Evolutionary conservation across 2,113 vertebrate genomes (phyloP), one percentile per base, ranked within the genome.

Genomic region (Donacobius atricapilla): DNA sequence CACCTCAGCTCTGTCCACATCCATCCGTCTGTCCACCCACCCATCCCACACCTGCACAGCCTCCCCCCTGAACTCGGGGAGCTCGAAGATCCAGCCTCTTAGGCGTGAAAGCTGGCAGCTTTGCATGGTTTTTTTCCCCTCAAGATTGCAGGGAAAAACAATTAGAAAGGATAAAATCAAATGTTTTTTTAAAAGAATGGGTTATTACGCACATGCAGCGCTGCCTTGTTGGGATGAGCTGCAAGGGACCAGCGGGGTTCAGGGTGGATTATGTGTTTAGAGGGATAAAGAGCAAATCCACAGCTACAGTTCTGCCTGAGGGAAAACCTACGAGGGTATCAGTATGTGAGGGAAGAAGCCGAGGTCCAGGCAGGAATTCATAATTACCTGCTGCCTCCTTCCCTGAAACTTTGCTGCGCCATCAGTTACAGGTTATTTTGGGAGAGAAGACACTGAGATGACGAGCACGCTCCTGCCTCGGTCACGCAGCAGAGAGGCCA

Each of bases 281-380:
- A 90, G 80, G 77, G 86, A 94, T 95, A 91, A 93, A 93, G 83
- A 92, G 18, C 54, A 94, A 94, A 93, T 87, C 89, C 93, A 76
- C 18, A 92, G 65, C 60, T 51, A 56, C 33, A 24, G 31, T 15
- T 86, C 54, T 61, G 80, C 69, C 45, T 25, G 4, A 75, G 86
- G 92, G 83, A 89, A 60, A 92, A 40, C 42, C 64, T 77, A 17
- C 47, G 8, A 83, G 66, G 75, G 23, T 48, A 54, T 81, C 3
- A 4, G 51, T 39, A 35, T 23, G 65, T 19, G 76, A 88, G 75
- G 50, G 66, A 70, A 54, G 68, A 21, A 44, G 56, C 80, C 0
- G 25, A 86, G 76, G 83, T 27, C 58, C 80, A 37, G 94, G 73
- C 6, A 9, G 72, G 91, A 89, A 92, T 73, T 39, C 33, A 3